Base-by-base conservation (phyloP, 92 coral and sea anemone genomes). In the Phenganax stokvisi region DNA sequence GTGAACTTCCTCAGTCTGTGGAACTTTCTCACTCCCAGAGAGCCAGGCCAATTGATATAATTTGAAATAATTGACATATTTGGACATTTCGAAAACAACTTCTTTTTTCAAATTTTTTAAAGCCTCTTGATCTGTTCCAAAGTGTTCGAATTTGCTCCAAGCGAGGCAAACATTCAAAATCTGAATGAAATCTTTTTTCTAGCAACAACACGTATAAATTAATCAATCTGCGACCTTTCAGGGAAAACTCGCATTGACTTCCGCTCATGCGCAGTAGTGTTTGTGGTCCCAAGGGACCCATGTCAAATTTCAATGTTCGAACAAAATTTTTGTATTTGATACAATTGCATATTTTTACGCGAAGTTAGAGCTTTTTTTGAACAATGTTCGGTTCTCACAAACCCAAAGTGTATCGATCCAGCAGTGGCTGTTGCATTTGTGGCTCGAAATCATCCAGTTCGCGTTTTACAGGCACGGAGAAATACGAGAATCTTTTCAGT, bases 401-500 rank as follows among this genome's bases (percentile, higher is more conserved):
- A 10, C 99, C 99, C 3, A 89, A 89, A 55, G 89, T 92, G 17
- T 96, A 88, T 79, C 90, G 99, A 47, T 96, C 99, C 12, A 85
- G 97, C 12, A 90, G 89, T n/a, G 99, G 99, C 9, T 96, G 99
- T 63, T 96, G 99, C 74, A 90, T 96, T 54, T 96, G 99, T 86
- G 93, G 96, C 64, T 97, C 99, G 20, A 96, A 96, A 82, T 96
- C 99, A 6, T 96, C 99, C 27, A 96, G 99, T 84, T 96, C 99
- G 51, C 84, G 97, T 73, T 96, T 96, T 81, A 92, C 99, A 57
- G 88, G 97, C 66, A 92, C 99, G 44, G 80, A 92, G 54, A 96
- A 92, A 74, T 96, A 96, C 71, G 99, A 96, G 80, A 69, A 86
- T 76, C 88, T 88, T 16, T 96, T 96, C 85, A 81, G 89, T 54